Evolutionary conservation across 2,113 vertebrate genomes (phyloP), one percentile per base, ranked within the genome.

Genomic region (Nanorana parkeri): DNA sequence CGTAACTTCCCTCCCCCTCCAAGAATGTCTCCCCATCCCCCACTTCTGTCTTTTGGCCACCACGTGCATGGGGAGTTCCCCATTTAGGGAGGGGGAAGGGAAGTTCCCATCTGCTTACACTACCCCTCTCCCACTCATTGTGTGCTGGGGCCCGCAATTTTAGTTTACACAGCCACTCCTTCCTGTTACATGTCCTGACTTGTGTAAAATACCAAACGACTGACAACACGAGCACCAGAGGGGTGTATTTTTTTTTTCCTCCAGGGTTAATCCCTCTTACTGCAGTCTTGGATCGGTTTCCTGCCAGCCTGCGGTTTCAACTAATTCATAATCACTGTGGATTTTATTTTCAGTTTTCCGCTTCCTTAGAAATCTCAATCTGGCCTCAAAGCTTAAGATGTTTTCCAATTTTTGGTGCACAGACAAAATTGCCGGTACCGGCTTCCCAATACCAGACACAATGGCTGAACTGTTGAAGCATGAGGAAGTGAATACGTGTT

Each of bases 31-130:
- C 63, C 63, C 77, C 80, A 47, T 52, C 63, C 80, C 71, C 69
- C 19, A 13, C 1, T 1, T 20, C 13, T 65, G 1, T 58, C 20
- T 41, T 65, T 60, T 66, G 69, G 69, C 66, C 60, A 76, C 80
- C 80, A 76, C 80, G 80, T 82, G 80, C 80, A 76, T 67, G 63
- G 69, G 80, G 80, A 82, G 80, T 82, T 82, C 80, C 80, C 71
- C 65, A 68, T 51, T 74, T 26, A 68, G 64, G 80, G 69, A 24
- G 52, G 64, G 72, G 80, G 80, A 54, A 75, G 80, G 80, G 80
- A 76, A 82, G 80, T 82, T 82, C 80, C 71, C 80, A 82, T 67
- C 69, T 82, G 69, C 71, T 82, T 63, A 52, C 58, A 51, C 67
- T 64, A 10, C 41, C 54, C 47, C 5, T n/a, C 36, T n/a, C 52